Evolutionary conservation across 2,113 vertebrate species (phyloP).

Genomic region (Chaetops frenatus): DNA sequence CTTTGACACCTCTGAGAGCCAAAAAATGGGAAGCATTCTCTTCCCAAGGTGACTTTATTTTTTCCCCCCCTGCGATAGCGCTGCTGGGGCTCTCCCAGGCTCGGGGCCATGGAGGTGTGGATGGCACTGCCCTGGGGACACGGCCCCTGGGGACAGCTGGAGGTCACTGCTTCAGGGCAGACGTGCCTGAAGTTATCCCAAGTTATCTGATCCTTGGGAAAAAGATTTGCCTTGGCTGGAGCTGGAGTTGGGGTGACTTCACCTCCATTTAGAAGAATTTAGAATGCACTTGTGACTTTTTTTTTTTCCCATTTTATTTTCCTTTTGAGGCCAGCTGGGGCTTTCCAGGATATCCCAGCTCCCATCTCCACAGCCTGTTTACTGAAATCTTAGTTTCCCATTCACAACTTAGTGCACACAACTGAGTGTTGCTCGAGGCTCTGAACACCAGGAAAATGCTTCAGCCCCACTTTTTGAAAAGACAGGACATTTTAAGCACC

Average conservation of each 20-base stretch:
- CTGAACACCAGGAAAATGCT: background rate
- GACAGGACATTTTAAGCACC: background rate
- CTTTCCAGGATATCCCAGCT: slow-evolving; percentile 53
- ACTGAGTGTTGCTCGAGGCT: accelerated
- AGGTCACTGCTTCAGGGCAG: background rate
- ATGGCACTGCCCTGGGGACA: background rate
- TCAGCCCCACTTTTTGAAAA: background rate
- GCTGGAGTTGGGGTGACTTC: background rate
- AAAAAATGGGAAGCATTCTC: slow-evolving; percentile 54
- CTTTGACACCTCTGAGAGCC: slow-evolving; percentile 71
- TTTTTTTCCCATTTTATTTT: background rate
- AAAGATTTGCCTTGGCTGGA: background rate
- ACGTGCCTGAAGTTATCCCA: too few relatives aligned
- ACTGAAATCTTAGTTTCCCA: slow-evolving; percentile 11
- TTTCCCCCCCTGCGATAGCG: background rate
- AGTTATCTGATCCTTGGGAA: background rate
- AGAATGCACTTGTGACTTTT: background rate
- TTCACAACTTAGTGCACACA: background rate
- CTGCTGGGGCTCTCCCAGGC: background rate
- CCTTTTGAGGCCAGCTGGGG: background rate
- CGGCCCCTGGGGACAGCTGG: background rate
- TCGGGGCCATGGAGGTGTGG: accelerated
- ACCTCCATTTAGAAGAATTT: background rate
- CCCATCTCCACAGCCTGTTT: background rate
- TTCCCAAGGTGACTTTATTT: slow-evolving; percentile 52